These are phyloP conservation scores for Sapayoa aenigma DNA, from an alignment of 2,113 vertebrate species.

Conservation along the genomic window DNA sequence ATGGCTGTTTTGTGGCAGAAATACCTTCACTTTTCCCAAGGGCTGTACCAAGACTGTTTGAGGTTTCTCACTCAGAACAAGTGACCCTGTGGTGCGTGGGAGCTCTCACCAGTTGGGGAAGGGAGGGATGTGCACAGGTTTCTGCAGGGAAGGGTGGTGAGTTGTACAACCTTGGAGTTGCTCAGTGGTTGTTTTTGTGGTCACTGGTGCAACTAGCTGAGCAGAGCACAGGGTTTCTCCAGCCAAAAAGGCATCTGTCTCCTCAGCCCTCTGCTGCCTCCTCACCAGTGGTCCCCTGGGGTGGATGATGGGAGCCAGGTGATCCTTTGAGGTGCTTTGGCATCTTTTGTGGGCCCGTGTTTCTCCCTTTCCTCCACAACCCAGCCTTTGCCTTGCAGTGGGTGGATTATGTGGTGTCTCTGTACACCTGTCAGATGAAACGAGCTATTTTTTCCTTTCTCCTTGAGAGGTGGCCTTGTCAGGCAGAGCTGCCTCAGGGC, in stretches of 20 bases:
- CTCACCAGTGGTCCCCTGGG: rapidly evolving
- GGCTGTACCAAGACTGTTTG: background rate
- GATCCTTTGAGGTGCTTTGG: background rate
- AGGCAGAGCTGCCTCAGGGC: conserved; percentile 18
- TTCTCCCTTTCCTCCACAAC: background rate
- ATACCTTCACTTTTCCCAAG: background rate
- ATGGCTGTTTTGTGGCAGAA: background rate
- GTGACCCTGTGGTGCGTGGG: background rate
- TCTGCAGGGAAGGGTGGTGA: background rate
- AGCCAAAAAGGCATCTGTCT: background rate
- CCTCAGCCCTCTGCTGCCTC: background rate
- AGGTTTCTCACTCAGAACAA: background rate
- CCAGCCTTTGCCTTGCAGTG: background rate
- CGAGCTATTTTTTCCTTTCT: background rate
- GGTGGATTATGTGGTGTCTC: background rate
- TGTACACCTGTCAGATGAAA: background rate
- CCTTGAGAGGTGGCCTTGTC: background rate
- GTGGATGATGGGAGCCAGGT: rapidly evolving
- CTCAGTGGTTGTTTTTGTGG: background rate
- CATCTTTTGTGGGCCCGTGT: background rate
- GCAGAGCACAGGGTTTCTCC: background rate
- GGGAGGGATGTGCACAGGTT: background rate
- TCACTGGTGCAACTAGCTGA: background rate
- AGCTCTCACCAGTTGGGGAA: background rate
- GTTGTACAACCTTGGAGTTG: background rate